Percentiles rank a stretch among this genome's conserved stretches.
These are phyloP conservation scores for Darevskia nairensis DNA, from an alignment of 2,797 vertebrate species.

Conservation along the genomic window DNA sequence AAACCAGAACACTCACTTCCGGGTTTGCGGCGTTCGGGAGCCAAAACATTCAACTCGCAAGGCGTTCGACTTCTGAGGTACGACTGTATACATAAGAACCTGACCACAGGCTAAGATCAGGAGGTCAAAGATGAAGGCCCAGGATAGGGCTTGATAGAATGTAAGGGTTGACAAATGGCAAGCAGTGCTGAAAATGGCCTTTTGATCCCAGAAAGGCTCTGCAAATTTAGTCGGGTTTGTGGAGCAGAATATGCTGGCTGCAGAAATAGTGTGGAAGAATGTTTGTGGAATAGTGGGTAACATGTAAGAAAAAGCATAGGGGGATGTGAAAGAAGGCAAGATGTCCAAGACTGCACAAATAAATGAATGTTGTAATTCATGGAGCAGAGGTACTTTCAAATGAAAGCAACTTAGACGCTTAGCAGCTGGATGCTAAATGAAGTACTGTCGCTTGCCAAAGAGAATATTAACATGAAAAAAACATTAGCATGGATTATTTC, in stretches of 20 bases:
- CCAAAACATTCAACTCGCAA: no score
- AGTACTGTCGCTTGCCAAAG: rapidly evolving
- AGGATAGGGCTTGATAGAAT: not conserved
- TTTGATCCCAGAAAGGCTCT: not conserved
- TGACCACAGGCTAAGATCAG: not conserved
- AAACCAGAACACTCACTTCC: no score
- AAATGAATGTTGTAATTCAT: no score
- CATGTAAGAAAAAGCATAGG: not conserved
- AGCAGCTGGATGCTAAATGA: not conserved
- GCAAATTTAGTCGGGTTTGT: not conserved
- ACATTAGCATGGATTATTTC: not conserved
- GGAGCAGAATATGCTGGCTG: not conserved
- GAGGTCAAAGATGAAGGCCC: not conserved
- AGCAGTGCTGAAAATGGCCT: not conserved
- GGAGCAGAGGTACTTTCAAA: not conserved
- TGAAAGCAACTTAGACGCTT: not conserved
- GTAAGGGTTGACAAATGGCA: not conserved
- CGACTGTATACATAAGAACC: no score
- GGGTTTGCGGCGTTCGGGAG: no score
- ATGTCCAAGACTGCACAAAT: not conserved
- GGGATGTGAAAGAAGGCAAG: not conserved
- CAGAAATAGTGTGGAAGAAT: not conserved
- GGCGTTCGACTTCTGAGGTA: no score
- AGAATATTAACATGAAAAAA: not conserved
- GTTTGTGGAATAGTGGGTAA: not conserved